phyloP scores from a whole-genome alignment of 92 coral and sea anemone genomes.

The Anthopleura xanthogrammica region DNA sequence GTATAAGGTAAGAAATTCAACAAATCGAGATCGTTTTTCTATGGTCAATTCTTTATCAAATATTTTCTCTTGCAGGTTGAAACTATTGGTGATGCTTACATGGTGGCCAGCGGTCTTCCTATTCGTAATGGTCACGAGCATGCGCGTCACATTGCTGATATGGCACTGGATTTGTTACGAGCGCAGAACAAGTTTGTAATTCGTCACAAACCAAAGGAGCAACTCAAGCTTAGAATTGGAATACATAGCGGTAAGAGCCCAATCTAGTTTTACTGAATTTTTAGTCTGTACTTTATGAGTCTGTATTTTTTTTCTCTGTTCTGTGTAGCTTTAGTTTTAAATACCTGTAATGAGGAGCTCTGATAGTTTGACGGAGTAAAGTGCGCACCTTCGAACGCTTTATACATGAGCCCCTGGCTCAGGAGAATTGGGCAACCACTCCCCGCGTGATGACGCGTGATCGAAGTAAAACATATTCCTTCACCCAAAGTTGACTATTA shows the following conservation, averaged over 20 bases:
- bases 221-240: constrained; percentile 82
- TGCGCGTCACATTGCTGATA: constrained; percentile 76
- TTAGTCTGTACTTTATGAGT: no score
- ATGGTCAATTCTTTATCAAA: not conserved
- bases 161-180: constrained; percentile 77
- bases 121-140: constrained; percentile 93
- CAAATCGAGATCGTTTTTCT: not conserved
- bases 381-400: no score
- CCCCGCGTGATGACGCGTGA: no score
- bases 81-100: constrained; percentile 82
- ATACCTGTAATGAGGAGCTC: no score
- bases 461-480: no score
- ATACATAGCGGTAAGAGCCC: constrained; percentile 73
- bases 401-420: no score
- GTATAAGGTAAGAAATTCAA: constrained; percentile 63
- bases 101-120: constrained; percentile 95
- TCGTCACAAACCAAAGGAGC: constrained; percentile 72
- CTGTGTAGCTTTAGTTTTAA: no score
- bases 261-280: not conserved
- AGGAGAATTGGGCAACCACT: no score
- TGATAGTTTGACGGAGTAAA: no score
- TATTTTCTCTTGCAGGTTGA: constrained; percentile 11
- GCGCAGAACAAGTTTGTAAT: constrained; percentile 62
- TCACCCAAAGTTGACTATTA: no score
- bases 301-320: no score